These are phyloP conservation scores for Parthenolecanium corni DNA, from an alignment of 2,888 invertebrate species.

Conservation along the genomic window DNA sequence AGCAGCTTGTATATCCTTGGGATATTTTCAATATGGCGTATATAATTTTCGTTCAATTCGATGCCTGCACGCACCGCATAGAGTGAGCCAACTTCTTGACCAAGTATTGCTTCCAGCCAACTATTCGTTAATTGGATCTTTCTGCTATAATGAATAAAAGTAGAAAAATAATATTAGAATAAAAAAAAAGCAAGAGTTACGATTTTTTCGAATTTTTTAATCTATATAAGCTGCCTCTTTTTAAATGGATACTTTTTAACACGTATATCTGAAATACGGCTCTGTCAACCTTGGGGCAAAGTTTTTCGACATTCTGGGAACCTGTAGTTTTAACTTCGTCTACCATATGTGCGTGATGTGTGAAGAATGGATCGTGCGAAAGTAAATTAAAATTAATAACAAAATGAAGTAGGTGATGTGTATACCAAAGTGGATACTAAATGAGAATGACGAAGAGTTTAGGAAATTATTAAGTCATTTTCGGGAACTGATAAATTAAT, in stretches of 20 bases:
- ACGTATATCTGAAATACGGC: slow-evolving; percentile 10
- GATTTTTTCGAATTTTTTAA: no score
- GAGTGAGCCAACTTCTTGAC: slow-evolving; percentile 16
- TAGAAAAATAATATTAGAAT: not conserved
- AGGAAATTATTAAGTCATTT: no score
- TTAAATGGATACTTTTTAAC: slow-evolving; percentile 6
- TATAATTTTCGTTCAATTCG: slow-evolving; percentile 26
- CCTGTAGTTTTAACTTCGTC: not conserved
- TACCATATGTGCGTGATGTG: no score
- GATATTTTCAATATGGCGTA: slow-evolving; percentile 23
- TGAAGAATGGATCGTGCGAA: no score
- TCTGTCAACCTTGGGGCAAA: slow-evolving; percentile 20
- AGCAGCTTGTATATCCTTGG: slow-evolving; percentile 21
- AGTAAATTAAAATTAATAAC: no score
- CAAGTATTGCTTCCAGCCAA: slow-evolving; percentile 19
- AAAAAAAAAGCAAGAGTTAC: no score
- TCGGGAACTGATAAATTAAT: no score
- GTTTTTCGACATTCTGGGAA: slow-evolving; percentile 12
- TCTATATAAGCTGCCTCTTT: not conserved
- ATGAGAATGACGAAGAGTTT: no score
- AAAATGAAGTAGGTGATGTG: no score
- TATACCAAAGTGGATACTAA: no score
- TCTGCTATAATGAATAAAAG: not conserved
- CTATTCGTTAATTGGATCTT: slow-evolving; percentile 25
- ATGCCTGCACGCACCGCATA: slow-evolving; percentile 15